Percentiles rank a stretch among this genome's conserved stretches.
These are phyloP conservation scores for Hylomyscus alleni DNA, from an alignment of 2,797 vertebrate genomes.

Conservation along the genomic window DNA sequence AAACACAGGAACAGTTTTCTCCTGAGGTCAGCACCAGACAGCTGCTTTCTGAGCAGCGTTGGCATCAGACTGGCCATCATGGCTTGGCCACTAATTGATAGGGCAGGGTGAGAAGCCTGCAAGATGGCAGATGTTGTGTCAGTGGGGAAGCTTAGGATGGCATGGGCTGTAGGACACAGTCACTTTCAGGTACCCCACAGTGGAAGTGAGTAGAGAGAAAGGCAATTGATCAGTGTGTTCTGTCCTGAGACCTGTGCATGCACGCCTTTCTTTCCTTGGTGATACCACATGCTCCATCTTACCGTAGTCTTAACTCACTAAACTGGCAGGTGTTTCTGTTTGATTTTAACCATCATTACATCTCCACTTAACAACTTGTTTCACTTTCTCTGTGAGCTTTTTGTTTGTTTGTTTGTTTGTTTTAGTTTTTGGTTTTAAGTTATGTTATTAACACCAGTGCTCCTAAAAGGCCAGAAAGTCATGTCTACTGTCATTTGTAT, in stretches of 20 bases:
- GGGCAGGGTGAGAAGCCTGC: background rate
- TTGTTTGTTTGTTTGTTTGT: slow-evolving; percentile 19
- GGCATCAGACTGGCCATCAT: background rate
- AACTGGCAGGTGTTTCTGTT: slow-evolving; percentile 87
- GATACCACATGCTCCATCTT: slow-evolving; percentile 80
- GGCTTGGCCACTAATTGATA: background rate
- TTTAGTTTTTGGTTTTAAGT: slow-evolving; percentile 85
- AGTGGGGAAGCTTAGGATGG: background rate
- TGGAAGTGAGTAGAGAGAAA: background rate
- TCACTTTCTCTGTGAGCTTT: slow-evolving; percentile 85
- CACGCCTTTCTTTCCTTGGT: slow-evolving; percentile 11
- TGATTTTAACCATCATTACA: slow-evolving; percentile 87
- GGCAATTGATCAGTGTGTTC: slow-evolving; percentile 61
- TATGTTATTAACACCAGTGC: slow-evolving; percentile 83
- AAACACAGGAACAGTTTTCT: slow-evolving; percentile 26
- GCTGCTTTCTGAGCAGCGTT: background rate
- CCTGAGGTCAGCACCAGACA: background rate
- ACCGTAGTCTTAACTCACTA: slow-evolving; percentile 86
- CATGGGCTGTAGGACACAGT: background rate
- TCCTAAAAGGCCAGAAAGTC: slow-evolving; percentile 79
- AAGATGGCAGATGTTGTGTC: background rate
- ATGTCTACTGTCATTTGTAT: slow-evolving; percentile 79
- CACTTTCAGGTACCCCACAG: background rate
- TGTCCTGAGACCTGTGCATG: slow-evolving; percentile 57
- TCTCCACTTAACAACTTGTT: slow-evolving; percentile 89